These are phyloP conservation scores for Chymomyza amoena DNA, from an alignment of 2,888 invertebrate species.

Conservation along the genomic window DNA sequence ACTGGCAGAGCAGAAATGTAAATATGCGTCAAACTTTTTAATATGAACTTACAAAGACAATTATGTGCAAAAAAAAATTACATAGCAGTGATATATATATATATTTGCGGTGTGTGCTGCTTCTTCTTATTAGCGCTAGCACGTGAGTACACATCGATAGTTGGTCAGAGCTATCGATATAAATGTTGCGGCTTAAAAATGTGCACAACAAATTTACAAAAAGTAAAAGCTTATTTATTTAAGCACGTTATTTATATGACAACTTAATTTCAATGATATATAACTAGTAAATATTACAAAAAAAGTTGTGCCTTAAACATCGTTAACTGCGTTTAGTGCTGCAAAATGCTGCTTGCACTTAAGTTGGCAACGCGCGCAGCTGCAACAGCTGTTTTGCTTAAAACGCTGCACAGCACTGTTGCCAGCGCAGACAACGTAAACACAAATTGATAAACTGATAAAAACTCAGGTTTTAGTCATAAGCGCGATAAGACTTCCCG, in stretches of 20 bases:
- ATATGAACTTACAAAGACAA: not conserved
- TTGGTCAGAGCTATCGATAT: not conserved
- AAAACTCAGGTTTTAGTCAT: conserved; percentile 36
- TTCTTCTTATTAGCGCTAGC: conserved; percentile 19
- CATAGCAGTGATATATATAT: conserved; percentile 19
- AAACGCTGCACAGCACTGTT: not conserved
- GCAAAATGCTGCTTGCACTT: conserved; percentile 38
- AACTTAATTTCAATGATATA: too few relatives aligned
- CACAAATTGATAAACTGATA: conserved; percentile 40
- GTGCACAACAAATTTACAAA: too few relatives aligned
- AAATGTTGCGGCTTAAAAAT: too few relatives aligned
- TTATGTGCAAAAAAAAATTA: conserved; percentile 26
- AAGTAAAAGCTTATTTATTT: too few relatives aligned
- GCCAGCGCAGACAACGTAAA: conserved; percentile 56
- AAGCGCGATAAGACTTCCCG: conserved; percentile 12
- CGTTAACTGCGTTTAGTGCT: not conserved
- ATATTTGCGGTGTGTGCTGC: conserved; percentile 19
- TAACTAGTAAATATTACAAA: not conserved
- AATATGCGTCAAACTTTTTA: not conserved
- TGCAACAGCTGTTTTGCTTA: conserved; percentile 16
- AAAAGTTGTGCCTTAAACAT: not conserved
- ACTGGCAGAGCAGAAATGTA: not conserved
- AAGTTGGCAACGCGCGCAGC: conserved; percentile 5
- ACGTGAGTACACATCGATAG: not conserved
- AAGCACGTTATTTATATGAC: too few relatives aligned